A percentile compares a stretch with the other conserved stretches of the same genome.
Evolutionary conservation across 2,797 vertebrate genomes (phyloP).

Genomic region (Pseudochromis fuscus): DNA sequence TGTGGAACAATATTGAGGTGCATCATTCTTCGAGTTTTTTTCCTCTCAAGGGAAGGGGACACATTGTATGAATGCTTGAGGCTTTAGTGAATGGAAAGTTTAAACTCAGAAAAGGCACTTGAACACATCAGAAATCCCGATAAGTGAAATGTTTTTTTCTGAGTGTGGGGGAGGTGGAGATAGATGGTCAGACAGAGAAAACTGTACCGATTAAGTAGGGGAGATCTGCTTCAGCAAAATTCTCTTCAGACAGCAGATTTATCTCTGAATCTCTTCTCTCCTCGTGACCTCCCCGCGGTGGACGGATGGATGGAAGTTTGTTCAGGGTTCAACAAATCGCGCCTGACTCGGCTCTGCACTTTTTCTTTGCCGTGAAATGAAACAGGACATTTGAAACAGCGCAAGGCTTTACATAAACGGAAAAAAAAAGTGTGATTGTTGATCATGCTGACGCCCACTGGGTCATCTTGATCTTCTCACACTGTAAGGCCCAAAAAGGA

Average conservation of each 20-base stretch:
- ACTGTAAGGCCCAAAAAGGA: conserved; percentile 67
- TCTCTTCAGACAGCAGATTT: conserved; percentile 36
- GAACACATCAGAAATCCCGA: conserved; percentile 48
- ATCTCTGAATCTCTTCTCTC: conserved; percentile 47
- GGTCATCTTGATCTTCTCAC: conserved; percentile 66
- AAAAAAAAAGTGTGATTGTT: conserved; percentile 46
- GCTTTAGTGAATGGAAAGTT: conserved; percentile 60
- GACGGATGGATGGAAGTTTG: conserved; percentile 49
- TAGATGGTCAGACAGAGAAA: conserved; percentile 24
- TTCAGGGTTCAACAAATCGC: conserved; percentile 58
- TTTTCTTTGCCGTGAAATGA: conserved; percentile 54
- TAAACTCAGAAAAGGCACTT: conserved; percentile 31
- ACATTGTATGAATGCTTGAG: conserved; percentile 59
- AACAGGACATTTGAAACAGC: conserved; percentile 51
- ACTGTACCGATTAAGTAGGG: conserved; percentile 5
- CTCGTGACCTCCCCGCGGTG: conserved; percentile 39
- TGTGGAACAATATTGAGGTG: conserved; percentile 31
- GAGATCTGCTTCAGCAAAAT: conserved; percentile 23
- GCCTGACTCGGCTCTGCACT: conserved; percentile 46
- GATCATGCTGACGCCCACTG: conserved; percentile 42
- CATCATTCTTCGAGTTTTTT: conserved; percentile 52
- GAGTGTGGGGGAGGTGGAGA: conserved; percentile 40
- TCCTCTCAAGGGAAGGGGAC: conserved; percentile 30
- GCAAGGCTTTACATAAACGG: conserved; percentile 57
- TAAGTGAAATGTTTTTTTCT: conserved; percentile 14